Evolutionary conservation across 2,888 invertebrate species (phyloP), one percentile per base, ranked within the genome.

Genomic region (Cryptus viduatorius): DNA sequence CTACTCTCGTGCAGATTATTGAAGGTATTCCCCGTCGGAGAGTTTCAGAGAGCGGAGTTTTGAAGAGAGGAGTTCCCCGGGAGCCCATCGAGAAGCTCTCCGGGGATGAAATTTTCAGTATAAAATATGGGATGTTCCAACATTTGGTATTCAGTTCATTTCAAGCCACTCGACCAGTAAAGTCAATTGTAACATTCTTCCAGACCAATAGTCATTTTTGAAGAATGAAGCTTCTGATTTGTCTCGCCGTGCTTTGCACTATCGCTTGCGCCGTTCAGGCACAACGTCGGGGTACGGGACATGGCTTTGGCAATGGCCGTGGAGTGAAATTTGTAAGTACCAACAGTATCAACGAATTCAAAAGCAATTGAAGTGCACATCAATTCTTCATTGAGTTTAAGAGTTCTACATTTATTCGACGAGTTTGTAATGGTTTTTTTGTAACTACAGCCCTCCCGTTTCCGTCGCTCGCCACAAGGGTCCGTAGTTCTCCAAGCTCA

Each of bases 391-490:
- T 12, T 1, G 12, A 1, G 10, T 61, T 4, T 14, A 3, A 61
- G 24, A 10, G 12, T n/a, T 61, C 14, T 14, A 1, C 12, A 2
- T 56, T 3, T 24, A 19, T 12, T 24, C 29, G 14, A 29, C 29
- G 19, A 19, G 29, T 10, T 24, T 29, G n/a, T 19, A 65, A 67
- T 24, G 4, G 37, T 59, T 5, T 44, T 7, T 19, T 50, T 14
- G 46, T 14, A 1, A 53, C 71, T 71, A 12, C 56, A 84, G 84
- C 1, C 3, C 8, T 50, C 53, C 48, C 82, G 82, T 71, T 72
- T 81, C 46, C 86, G 86, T 53, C 85, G 86, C 29, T 79, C 81
- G 29, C 86, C 87, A 14, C 86, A 86, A 61, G 87, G 87, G 29
- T 78, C 83, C 42, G 10, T 87, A 4, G 37, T 44, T 0, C 31